Base-by-base conservation (phyloP, 2,888 invertebrate species). In the Mesoligia furuncula region DNA sequence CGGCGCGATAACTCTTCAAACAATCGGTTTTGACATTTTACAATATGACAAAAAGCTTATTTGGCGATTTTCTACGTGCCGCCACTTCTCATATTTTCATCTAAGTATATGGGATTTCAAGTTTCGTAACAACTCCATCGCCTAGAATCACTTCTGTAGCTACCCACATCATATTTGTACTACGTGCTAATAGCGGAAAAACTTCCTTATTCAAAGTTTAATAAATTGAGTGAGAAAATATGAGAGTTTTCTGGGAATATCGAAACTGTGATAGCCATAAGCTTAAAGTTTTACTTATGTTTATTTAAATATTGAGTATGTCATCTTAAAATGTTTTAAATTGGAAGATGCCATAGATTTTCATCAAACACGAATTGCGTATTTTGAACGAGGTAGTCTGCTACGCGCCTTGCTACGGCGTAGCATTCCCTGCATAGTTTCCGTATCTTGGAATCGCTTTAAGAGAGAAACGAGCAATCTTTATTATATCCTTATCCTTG, bases 141-240 rank as follows among this genome's bases (percentile, higher is more conserved):
- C 79, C 80, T 84, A 36, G 84, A 84, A 79, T 86, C 65, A 75
- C 57, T 72, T 75, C 66, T 65, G 31, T 66, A 61, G 72, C 75
- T 70, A 36, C 36, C 75, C 39, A 57, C 66, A n/a, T 68, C 84
- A 80, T 73, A 73, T 59, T 68, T 57, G 66, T 75, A 84, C 84
- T 86, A 83, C 73, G 15, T 27, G 27, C 24, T 62, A 31, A 27
- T 48, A n/a, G 36, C 65, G 36, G 7, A 39, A 31, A 1, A 51
- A 71, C 17, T 42, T 67, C 1, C 27, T 67, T 20, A 31, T 67
- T 13, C 0, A 31, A 20, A 67, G 0, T 20, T 45, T 27, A 4
- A 31, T n/a, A 27, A 66, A 57, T 45, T 31, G 3, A 59, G 2
- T 27, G 2, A 48, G 39, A 42, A 31, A 75, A 31, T 70, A 13